Base-by-base conservation (phyloP, 2,797 vertebrate genomes). In the Sciurus carolinensis region DNA sequence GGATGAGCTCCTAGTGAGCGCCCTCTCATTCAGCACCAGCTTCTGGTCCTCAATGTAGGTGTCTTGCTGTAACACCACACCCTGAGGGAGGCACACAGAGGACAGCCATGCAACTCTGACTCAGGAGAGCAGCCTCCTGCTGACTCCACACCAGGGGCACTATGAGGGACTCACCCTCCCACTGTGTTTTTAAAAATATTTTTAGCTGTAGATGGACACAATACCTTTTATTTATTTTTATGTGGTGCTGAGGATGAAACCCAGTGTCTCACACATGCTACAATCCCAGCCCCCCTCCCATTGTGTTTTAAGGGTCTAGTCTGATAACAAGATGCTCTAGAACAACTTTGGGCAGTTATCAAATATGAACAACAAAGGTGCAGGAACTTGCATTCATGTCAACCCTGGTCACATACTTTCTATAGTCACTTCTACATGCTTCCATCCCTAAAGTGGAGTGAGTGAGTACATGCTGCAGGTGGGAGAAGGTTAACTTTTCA, bases 31-130 rank as follows among this genome's bases (percentile, higher is more conserved):
- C 97, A 99, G 98, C 89, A 99, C 98, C 98, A 99, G 99, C 76
- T 99, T 99, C 99, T 99, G 99, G 96, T 99, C 99, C 98, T 99
- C 99, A 0, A 99, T 99, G 98, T 99, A 99, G 22, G 99, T 99
- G 98, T 99, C 99, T 98, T 99, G 99, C 98, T 99, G 99, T 36
- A 99, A 98, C 93, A 99, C 99, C 18, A 99, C 99, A 0, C 99
- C 99, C 99, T 99, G 95, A 2, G 10, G 80, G 44, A 87, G 18
- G 62, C 14, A 47, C 30, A 87, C 0, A 18, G 18, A 15, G 28
- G 20, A 36, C 59, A 67, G 17, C 33, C 10, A n/a, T 93, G 85
- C 4, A 2, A 20, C 28, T 26, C 86, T 13, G 76, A 66, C 59
- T 47, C 30, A 3, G 42, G 77, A 59, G 8, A 2, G 62, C 26